Percentiles rank a stretch among this genome's conserved stretches.
phyloP scores from a whole-genome alignment of 2,888 invertebrate genomes.

The Macropis europaea region DNA sequence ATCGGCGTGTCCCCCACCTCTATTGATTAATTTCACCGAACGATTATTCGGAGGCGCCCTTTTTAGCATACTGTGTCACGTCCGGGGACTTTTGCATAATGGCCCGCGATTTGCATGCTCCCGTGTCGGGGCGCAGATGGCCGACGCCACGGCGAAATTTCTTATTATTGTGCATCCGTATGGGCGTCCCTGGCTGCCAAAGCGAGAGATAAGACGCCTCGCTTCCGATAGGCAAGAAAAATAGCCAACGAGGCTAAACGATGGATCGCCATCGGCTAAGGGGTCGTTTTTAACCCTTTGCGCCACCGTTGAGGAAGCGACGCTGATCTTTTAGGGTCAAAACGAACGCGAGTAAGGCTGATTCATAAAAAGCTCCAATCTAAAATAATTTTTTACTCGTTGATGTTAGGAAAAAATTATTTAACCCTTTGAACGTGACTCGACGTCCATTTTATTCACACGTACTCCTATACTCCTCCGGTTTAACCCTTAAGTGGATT shows the following conservation, averaged over 20 bases:
- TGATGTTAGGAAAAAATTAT: too few relatives aligned
- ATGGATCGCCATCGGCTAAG: neutral
- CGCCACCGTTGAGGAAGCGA: too few relatives aligned
- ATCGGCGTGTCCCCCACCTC: neutral
- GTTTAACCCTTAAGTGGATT: too few relatives aligned
- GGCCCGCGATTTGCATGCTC: conserved; percentile 52
- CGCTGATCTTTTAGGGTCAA: too few relatives aligned
- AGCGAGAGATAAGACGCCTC: conserved; percentile 2
- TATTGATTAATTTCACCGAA: conserved; percentile 57
- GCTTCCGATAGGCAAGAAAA: conserved; percentile 15
- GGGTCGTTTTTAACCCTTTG: conserved; percentile 1
- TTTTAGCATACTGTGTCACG: conserved; percentile 58
- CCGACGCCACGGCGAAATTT: conserved; percentile 37
- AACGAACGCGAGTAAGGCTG: too few relatives aligned
- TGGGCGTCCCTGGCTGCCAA: conserved; percentile 14
- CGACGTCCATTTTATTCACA: too few relatives aligned
- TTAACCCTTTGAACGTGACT: too few relatives aligned
- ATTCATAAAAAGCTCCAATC: too few relatives aligned
- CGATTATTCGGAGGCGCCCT: conserved; percentile 47
- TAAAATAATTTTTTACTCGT: too few relatives aligned
- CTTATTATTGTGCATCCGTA: conserved; percentile 33
- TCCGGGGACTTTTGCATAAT: conserved; percentile 53
- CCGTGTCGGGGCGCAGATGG: conserved; percentile 20
- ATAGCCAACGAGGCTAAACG: neutral
- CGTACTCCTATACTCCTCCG: too few relatives aligned